Evolutionary conservation across 2,113 vertebrate genomes (phyloP), one percentile per base, ranked within the genome.

Genomic region (Siniperca chuatsi): DNA sequence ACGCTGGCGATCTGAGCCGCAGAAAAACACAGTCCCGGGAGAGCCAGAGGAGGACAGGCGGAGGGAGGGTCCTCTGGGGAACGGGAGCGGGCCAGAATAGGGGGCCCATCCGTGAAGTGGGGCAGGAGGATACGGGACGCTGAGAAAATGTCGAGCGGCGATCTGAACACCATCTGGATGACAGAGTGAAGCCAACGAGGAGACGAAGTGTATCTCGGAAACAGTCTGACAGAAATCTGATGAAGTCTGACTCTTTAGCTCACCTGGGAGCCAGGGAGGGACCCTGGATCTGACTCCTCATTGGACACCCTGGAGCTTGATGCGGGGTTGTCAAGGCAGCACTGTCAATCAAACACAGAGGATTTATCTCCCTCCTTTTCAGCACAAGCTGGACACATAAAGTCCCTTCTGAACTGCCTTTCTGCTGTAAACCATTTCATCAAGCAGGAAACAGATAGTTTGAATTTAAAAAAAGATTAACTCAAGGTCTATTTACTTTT

Each of bases 1-100:
- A 99, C 98, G 94, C 97, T 97, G 94, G 98, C 98, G 96, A 99
- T 98, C 96, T 99, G 98, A 93, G 98, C 96, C 89, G 98, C 97
- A 75, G 98, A 98, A 96, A 99, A 99, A 95, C 98, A 98, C 90
- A 99, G 94, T 46, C 94, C 94, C 25, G 94, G 93, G 25, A 93
- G 89, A 16, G 93, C 71, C 42, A 88, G n/a, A 0, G 89, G 86
- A 35, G 89, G 72, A 44, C 88, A 85, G 15, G 89, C 62, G n/a
- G 81, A 72, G 40, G 81, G 81, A 92, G 96, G 96, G 95, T 97
- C 97, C 95, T 97, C 97, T 91, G 96, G 97, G 88, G 97, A 97
- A 90, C 96, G 94, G 13, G 95, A 95, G 85, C 96, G 94, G 90
- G 96, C 88, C 90, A 95, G 87, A 91, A 96, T 91, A 85, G 97